These are phyloP conservation scores for Lampris incognitus DNA, from an alignment of 2,113 vertebrate species.

Conservation along the genomic window DNA sequence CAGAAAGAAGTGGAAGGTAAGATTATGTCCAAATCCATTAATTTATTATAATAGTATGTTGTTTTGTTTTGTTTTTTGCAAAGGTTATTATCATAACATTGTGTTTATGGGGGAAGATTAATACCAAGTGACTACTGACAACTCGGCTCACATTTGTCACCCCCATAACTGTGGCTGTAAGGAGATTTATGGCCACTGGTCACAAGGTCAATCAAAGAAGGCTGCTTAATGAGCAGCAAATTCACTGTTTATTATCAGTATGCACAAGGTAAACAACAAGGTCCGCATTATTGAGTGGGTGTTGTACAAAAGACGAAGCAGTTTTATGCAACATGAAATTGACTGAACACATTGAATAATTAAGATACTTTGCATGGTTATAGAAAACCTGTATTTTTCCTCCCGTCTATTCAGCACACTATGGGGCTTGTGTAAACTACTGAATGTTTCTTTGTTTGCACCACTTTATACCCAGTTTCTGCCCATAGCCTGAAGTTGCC, in stretches of 20 bases:
- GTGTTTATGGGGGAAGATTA: conserved; percentile 43
- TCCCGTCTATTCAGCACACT: conserved; percentile 22
- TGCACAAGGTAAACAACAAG: conserved; percentile 65
- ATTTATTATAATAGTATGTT: conserved; percentile 42
- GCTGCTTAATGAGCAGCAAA: conserved; percentile 53
- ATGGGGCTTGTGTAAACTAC: conserved; percentile 40
- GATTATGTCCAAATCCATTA: conserved; percentile 62
- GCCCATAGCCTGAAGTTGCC: too few species aligned
- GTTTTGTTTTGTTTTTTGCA: conserved; percentile 38
- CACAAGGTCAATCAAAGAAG: conserved; percentile 60
- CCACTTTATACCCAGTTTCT: conserved; percentile 20
- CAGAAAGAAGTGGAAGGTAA: conserved; percentile 85
- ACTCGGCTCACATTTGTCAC: conserved; percentile 85
- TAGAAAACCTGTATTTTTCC: conserved; percentile 46
- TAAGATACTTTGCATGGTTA: conserved; percentile 42
- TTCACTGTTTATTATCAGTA: conserved; percentile 58
- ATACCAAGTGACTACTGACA: conserved; percentile 70
- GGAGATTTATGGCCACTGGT: conserved; percentile 59
- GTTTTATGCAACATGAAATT: conserved; percentile 48
- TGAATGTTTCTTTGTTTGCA: not conserved
- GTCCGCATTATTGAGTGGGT: conserved; percentile 50
- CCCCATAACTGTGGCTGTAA: conserved; percentile 71
- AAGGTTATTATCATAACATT: conserved; percentile 49
- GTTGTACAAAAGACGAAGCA: conserved; percentile 32
- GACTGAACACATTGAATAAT: conserved; percentile 28